Base-by-base conservation (phyloP, 1,140 invertebrate genomes). In the Nixonia krombeini region DNA sequence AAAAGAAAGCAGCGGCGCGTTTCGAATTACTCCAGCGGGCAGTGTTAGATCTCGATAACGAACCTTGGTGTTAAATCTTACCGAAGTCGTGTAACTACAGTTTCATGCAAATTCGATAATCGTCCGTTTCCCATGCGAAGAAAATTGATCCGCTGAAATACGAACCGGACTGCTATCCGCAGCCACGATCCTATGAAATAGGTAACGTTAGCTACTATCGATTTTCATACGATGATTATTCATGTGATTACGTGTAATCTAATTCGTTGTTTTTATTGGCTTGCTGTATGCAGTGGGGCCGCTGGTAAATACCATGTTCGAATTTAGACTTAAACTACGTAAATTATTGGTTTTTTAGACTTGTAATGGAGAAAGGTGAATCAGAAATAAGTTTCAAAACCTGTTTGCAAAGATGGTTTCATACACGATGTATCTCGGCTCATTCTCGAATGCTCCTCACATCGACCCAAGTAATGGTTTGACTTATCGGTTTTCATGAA, bases 131-230 rank as follows among this genome's bases (percentile, higher is more conserved):
- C 47, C 55, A 33, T 25, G 46, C 42, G 35, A 37, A 29, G 57
- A 52, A 59, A 68, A 62, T 38, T 40, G 57, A 68, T 64, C 47
- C 41, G 28, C n/a, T 56, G 63, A 50, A 66, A 58, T 31, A 44
- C 38, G 62, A 64, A 64, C 61, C 33, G 49, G 23, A 28, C 42
- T 31, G n/a, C n/a, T 42, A 58, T 66, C 59, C 45, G 55, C 42
- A 55, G 45, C 50, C 49, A 52, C 62, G 47, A 42, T 52, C 45
- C 45, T 46, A 64, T 64, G 38, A 56, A 64, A 12, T 55, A 49
- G 49, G 55, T 58, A 65, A 65, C 62, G 47, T 18, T 18, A 65
- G 5, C 42, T 40, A 42, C 47, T 52, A 65, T 65, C 55, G 31
- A 10, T 44, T 66, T 66, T 55, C 52, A 17, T 31, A 37, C 29